These are phyloP conservation scores for Forficula auricularia DNA, from an alignment of 1,140 invertebrate species.

Conservation along the genomic window DNA sequence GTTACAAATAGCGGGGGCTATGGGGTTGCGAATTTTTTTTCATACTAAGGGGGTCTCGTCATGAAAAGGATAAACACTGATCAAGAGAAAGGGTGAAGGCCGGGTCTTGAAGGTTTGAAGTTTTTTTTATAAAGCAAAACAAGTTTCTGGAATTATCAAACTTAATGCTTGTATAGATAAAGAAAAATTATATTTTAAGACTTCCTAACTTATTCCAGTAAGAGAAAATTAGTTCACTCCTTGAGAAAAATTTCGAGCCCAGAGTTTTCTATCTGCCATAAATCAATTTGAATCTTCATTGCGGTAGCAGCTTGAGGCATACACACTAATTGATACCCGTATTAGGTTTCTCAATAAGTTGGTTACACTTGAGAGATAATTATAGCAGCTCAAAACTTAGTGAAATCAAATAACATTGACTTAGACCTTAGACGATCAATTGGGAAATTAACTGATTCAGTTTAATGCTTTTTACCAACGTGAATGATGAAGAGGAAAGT, in stretches of 20 bases:
- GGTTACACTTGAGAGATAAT: conserved; percentile 4
- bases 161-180: no score
- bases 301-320: conserved; percentile 2
- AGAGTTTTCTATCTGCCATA: conserved; percentile 8
- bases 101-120: no score
- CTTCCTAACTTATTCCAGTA: no score
- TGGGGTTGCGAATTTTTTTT: no score
- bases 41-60: no score
- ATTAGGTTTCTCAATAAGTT: conserved; percentile 7
- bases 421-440: conserved; percentile 3
- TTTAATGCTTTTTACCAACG: conserved; percentile 1
- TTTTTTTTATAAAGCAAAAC: no score
- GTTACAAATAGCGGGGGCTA: no score
- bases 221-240: conserved; percentile 1
- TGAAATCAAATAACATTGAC: neutral
- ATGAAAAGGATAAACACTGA: no score
- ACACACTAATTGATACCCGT: conserved; percentile 7
- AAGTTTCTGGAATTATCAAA: no score
- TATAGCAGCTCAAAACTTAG: neutral
- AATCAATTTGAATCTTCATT: conserved; percentile 9
- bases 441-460: conserved; percentile 3
- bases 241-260: conserved; percentile 6
- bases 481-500: neutral
- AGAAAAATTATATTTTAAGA: no score
- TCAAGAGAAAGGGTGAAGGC: no score